phyloP scores from a whole-genome alignment of 2,888 invertebrate genomes.

The Stenchaetothrips biformis region DNA sequence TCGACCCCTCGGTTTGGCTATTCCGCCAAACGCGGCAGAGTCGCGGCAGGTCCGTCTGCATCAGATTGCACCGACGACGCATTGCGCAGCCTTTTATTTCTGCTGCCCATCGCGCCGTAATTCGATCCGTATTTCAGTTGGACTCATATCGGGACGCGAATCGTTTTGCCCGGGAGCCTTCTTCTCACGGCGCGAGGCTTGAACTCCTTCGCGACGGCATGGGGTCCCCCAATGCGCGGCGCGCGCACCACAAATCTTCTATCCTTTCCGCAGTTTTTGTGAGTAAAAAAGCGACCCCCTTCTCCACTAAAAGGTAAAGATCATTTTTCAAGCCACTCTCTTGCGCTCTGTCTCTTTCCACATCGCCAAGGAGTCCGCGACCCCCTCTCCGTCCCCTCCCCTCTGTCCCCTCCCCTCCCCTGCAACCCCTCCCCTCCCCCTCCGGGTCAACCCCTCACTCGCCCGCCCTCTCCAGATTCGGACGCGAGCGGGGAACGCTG shows the following conservation, averaged over 20 bases:
- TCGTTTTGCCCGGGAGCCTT: neutral
- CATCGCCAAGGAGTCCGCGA: neutral
- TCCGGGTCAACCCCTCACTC: neutral
- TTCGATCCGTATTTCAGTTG: slow-evolving; percentile 1
- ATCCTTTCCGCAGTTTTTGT: neutral
- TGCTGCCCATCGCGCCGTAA: neutral
- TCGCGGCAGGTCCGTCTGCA: too few relatives aligned
- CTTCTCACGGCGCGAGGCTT: neutral
- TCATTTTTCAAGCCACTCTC: neutral
- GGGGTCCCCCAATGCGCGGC: neutral
- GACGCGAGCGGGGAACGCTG: neutral
- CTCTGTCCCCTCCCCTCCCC: neutral
- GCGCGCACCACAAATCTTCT: neutral
- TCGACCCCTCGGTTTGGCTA: too few relatives aligned
- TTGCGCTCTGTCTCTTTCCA: neutral
- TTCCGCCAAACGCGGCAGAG: too few relatives aligned
- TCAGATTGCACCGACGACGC: too few relatives aligned
- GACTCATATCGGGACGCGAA: neutral
- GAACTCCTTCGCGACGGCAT: neutral
- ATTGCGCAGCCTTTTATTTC: neutral
- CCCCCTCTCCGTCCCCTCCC: neutral
- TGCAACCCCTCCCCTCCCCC: neutral
- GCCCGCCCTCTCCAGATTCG: neutral
- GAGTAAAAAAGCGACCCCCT: neutral
- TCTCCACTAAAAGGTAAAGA: neutral